Conservation (phyloP, 2,797 vertebrate species). For the Lagodon rhomboides region DNA sequence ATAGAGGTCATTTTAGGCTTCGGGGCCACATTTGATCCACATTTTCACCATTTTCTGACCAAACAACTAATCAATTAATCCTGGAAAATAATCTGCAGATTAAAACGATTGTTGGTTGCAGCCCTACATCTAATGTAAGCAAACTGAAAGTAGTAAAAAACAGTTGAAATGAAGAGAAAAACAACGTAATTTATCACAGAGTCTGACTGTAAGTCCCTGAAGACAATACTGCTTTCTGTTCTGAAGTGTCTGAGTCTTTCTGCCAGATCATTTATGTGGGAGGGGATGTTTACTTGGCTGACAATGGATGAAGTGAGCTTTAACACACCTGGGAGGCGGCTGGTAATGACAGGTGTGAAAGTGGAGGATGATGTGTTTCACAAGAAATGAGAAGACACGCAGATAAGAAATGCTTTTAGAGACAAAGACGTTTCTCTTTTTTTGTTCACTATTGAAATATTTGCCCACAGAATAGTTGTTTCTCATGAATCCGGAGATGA, state of each 20-base stretch:
- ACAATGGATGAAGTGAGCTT: not conserved
- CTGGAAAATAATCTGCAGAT: too few species aligned
- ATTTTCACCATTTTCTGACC: too few species aligned
- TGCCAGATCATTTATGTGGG: slow-evolving; percentile 3
- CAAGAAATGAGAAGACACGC: not conserved
- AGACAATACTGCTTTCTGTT: slow-evolving; percentile 8
- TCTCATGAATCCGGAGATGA: not conserved
- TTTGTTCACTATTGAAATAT: not conserved
- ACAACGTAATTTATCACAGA: not conserved
- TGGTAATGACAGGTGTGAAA: slow-evolving; percentile 11
- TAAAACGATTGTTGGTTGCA: not conserved
- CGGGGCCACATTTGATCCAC: too few species aligned
- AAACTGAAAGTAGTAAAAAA: not conserved
- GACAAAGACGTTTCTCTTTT: not conserved
- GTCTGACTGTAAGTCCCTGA: not conserved
- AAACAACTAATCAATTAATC: too few species aligned
- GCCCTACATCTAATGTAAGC: not conserved
- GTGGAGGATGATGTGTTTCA: not conserved
- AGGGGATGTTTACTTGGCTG: slow-evolving; percentile 12
- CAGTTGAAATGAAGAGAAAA: not conserved
- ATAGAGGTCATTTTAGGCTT: too few species aligned
- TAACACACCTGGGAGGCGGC: slow-evolving; percentile 8
- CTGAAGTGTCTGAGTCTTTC: not conserved
- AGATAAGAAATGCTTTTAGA: not conserved
- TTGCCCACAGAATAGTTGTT: not conserved